Evolutionary conservation across 2,113 vertebrate genomes (phyloP), one percentile per base, ranked within the genome.

Genomic region (Dipodomys merriami): DNA sequence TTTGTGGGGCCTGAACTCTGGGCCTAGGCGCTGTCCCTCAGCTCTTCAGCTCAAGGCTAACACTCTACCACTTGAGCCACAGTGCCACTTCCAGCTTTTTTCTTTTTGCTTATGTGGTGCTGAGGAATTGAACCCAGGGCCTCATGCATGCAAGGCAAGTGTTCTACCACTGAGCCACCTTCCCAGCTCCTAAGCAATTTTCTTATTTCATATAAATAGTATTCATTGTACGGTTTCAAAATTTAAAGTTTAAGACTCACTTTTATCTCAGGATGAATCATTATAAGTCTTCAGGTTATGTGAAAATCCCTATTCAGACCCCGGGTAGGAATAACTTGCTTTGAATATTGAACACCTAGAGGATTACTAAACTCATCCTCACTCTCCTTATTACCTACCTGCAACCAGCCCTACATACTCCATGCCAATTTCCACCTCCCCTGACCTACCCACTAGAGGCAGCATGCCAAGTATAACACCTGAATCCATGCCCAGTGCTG

Each of bases 151-250:
- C 39, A 39, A 39, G 39, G 39, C 39, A 39, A 39, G 39, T 6
- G 5, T 39, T 39, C 39, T 39, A 39, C 39, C 39, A 39, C 39
- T 39, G 39, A 39, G 39, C 39, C 39, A 39, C 39, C 39, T 39
- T 39, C 39, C 39, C 39, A 39, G 39, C 8, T 1, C 8, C 12
- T 9, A 88, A 67, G 7, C n/a, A 29, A 57, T 67, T 91, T 30
- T 76, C 27, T 57, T 74, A 69, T 88, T 93, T 88, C 74, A 91
- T 80, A 2, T 90, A 91, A 91, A 84, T 76, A 19, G 6, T 79
- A 91, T 49, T 83, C 91, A 86, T 71, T 44, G 13, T 83, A 76
- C 12, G 71, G 60, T 91, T 91, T 94, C 29, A 73, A 80, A 86
- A 8, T 77, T 53, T 20, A 69, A 86, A 72, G 35, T 80, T 72